These are phyloP conservation scores for Elephas maximus DNA, from an alignment of 2,113 vertebrate genomes.

Conservation along the genomic window DNA sequence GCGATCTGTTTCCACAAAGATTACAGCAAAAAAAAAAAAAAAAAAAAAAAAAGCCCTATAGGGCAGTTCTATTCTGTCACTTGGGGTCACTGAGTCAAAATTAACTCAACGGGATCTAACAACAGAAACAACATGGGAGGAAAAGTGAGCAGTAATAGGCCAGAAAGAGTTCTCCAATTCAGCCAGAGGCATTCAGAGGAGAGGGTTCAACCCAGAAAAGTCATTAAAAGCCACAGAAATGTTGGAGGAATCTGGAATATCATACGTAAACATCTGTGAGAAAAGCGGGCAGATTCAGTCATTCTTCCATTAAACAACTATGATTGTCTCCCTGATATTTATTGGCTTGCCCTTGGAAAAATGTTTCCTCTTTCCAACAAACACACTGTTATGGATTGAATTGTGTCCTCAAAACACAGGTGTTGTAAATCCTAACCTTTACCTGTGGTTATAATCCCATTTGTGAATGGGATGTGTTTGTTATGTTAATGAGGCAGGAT, in stretches of 20 bases:
- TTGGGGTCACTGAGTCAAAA: background rate
- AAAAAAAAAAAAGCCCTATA: background rate
- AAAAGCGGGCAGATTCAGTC: fast-evolving
- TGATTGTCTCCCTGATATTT: fast-evolving
- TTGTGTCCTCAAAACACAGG: no score
- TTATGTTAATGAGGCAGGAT: no score
- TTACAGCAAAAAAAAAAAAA: background rate
- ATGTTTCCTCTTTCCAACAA: background rate
- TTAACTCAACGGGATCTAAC: background rate
- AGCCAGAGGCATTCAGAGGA: background rate
- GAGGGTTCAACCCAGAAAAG: background rate
- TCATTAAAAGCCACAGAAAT: fast-evolving
- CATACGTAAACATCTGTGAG: fast-evolving
- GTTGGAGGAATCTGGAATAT: fast-evolving
- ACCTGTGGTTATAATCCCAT: no score
- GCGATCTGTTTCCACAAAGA: background rate
- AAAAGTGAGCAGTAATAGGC: no score
- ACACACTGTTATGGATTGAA: no score
- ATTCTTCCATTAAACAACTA: fast-evolving
- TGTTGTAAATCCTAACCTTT: no score
- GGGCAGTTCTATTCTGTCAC: background rate
- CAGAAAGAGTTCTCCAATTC: fast-evolving
- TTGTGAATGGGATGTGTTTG: no score
- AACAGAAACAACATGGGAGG: fast-evolving
- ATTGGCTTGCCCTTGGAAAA: background rate